These are phyloP conservation scores for Eupithecia vulgata DNA, from an alignment of 2,888 invertebrate species.

Conservation along the genomic window DNA sequence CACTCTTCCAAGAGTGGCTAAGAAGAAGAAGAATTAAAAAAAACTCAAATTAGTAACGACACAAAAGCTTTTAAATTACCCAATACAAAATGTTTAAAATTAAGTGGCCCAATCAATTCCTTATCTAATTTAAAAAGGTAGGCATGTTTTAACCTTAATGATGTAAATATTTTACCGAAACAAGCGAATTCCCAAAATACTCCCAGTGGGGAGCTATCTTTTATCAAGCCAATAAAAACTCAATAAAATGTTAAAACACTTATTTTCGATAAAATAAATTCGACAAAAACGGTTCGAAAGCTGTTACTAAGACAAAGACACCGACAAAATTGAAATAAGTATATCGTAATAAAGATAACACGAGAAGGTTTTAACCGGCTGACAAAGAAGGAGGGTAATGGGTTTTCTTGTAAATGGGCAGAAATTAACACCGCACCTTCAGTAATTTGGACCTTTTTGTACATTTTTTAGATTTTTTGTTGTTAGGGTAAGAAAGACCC, in stretches of 20 bases:
- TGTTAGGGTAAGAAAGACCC: background rate
- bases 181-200: constrained; percentile 8
- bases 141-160: constrained; percentile 4
- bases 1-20: no score
- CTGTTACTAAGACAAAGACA: constrained; percentile 35
- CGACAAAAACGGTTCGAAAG: constrained; percentile 27
- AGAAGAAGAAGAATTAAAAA: background rate
- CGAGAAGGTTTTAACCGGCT: constrained; percentile 14
- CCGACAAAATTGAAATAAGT: constrained; percentile 32
- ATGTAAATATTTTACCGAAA: constrained; percentile 12
- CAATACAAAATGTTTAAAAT: background rate
- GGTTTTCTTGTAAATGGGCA: constrained; percentile 8
- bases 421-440: background rate
- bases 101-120: background rate
- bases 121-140: background rate
- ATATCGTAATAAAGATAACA: constrained; percentile 33
- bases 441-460: background rate
- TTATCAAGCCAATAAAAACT: constrained; percentile 22
- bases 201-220: constrained; percentile 19
- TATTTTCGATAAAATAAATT: constrained; percentile 30
- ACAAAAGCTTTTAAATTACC: background rate
- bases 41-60: background rate
- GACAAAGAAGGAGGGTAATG: constrained; percentile 11
- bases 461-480: background rate
- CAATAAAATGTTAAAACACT: constrained; percentile 35